Base-by-base conservation (phyloP, 1,140 invertebrate species). In the Lethocerus indicus region DNA sequence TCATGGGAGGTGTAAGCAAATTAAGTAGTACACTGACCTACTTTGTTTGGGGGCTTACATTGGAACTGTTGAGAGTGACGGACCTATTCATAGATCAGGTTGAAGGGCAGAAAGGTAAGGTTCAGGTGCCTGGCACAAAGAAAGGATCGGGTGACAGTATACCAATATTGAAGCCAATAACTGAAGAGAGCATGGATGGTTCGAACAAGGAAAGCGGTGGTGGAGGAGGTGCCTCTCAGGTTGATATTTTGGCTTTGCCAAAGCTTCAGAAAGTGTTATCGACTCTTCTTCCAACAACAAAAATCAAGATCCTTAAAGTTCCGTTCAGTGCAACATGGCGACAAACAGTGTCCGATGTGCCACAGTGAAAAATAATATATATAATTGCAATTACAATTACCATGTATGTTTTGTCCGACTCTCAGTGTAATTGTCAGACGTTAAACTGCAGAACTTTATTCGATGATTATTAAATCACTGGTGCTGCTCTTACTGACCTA, bases 41-140 rank as follows among this genome's bases (percentile, higher is more conserved):
- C 55, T 79, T 88, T 42, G 77, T 83, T 41, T 83, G 83, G 78
- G 83, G 82, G n/a, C 74, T 88, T 2, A 85, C 83, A 3, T 71
- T 81, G 32, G 83, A 88, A 60, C 67, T 87, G 53, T 64, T 87
- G 4, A 70, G 79, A 41, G 83, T 84, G 1, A 86, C 83, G 0
- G 81, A 85, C 61, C 64, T 83, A 35, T 81, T 86, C 61, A 78
- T 84, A 29, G 78, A 82, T 67, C 42, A 44, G 29, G 42, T 44
- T 1, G 42, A 44, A 27, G 29, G 29, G 7, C 42, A 44, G 26
- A 44, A 44, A 27, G 25, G 25, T 14, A 44, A 44, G 21, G 13
- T 16, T 26, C 2, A 16, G 21, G 24, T 16, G 28, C 36, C 18
- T 36, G 29, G 59, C 0, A 52, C 58, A 23, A 55, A 57, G 18